These are phyloP conservation scores for Phalloptychus januarius DNA, from an alignment of 2,797 vertebrate genomes.

Conservation along the genomic window DNA sequence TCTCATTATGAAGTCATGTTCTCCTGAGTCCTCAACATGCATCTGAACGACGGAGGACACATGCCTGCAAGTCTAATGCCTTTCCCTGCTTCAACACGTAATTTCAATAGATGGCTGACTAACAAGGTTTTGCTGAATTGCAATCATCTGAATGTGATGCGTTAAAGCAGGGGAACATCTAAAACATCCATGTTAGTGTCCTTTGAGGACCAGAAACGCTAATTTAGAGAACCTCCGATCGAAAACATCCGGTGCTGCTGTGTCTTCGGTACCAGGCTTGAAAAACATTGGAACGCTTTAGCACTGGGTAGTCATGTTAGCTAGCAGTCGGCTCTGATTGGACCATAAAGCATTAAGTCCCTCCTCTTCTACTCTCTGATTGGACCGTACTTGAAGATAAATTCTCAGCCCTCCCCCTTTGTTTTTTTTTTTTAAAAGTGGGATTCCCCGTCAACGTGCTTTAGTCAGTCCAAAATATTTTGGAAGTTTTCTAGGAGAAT, in stretches of 20 bases:
- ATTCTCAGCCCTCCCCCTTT: not conserved
- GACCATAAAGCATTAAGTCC: not conserved
- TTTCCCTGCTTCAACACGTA: too few relatives aligned
- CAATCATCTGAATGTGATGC: too few relatives aligned
- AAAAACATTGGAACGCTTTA: not conserved
- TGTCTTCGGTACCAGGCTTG: not conserved
- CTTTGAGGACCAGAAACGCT: not conserved
- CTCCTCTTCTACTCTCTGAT: conserved; percentile 28
- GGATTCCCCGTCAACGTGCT: conserved; percentile 66
- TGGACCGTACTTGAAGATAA: conserved; percentile 5
- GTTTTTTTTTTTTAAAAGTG: conserved; percentile 9
- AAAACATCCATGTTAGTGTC: too few relatives aligned
- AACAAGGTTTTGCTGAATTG: too few relatives aligned
- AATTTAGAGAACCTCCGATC: not conserved
- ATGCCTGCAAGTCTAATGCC: not conserved
- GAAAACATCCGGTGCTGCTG: not conserved
- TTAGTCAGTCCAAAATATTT: conserved; percentile 54
- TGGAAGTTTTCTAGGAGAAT: not conserved
- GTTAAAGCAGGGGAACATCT: too few relatives aligned
- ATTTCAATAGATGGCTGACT: too few relatives aligned
- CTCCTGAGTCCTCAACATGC: too few relatives aligned
- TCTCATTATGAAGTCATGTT: not conserved
- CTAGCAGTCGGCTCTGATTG: not conserved
- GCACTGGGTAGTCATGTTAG: not conserved
- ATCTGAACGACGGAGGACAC: too few relatives aligned